A percentile compares a stretch with the other conserved stretches of the same genome.
Conservation (phyloP, 1,140 invertebrate species). For the Cylas formicarius region DNA sequence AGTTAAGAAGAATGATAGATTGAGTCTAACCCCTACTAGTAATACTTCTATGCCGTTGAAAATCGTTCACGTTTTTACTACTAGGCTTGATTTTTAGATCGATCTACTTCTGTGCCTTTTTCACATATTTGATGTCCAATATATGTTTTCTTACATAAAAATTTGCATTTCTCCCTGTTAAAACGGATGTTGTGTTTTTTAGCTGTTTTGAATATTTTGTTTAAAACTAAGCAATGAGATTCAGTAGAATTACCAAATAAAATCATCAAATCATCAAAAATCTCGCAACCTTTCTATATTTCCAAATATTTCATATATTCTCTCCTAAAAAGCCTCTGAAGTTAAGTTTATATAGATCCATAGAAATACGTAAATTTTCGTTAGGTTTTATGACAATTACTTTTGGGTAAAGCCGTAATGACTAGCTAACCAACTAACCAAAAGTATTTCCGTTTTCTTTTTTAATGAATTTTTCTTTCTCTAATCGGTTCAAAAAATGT, state of each 20-base stretch:
- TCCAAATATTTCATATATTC: background rate
- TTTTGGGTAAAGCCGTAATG: conserved; percentile 40
- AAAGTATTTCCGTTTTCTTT: conserved; percentile 36
- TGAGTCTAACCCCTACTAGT: too few relatives aligned
- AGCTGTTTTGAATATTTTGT: background rate
- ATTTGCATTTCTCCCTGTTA: background rate
- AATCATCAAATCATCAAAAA: background rate
- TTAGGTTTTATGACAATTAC: conserved; percentile 40
- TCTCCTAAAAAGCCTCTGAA: background rate
- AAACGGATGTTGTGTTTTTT: background rate
- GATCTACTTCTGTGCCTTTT: background rate
- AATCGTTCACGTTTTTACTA: too few relatives aligned
- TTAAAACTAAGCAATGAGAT: background rate
- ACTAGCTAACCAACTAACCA: too few relatives aligned
- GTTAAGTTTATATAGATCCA: conserved; percentile 46
- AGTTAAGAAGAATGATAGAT: too few relatives aligned
- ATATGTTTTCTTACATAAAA: background rate
- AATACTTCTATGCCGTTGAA: too few relatives aligned
- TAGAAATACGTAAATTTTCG: conserved; percentile 39
- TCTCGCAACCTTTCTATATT: background rate
- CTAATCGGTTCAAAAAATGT: conserved; percentile 31
- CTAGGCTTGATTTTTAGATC: background rate
- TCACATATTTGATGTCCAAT: background rate
- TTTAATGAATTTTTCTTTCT: conserved; percentile 33
- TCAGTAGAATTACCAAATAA: background rate